phyloP scores from a whole-genome alignment of 2,888 invertebrate genomes.

The Ligdia adustata region DNA sequence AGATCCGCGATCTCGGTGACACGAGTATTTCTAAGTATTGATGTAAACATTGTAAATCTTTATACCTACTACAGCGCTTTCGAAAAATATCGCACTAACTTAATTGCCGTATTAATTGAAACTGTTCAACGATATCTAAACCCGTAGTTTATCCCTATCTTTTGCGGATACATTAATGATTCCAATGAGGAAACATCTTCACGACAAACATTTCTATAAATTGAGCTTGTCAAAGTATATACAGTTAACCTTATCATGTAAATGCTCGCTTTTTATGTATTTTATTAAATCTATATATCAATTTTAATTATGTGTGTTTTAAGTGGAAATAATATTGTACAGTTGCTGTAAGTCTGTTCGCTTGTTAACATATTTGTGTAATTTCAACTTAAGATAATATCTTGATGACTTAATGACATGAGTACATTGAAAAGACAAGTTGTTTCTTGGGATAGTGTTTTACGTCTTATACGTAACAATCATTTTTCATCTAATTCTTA shows the following conservation, averaged over 20 bases:
- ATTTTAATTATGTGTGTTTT: neutral
- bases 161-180: too few relatives aligned
- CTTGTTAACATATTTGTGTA: slow-evolving; percentile 48
- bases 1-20: neutral
- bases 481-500: slow-evolving; percentile 14
- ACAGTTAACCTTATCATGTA: too few relatives aligned
- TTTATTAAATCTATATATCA: neutral
- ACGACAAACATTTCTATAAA: too few relatives aligned
- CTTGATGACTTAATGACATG: too few relatives aligned
- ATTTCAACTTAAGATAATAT: slow-evolving; percentile 14
- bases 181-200: too few relatives aligned
- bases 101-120: too few relatives aligned
- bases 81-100: too few relatives aligned
- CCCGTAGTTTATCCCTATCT: too few relatives aligned
- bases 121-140: too few relatives aligned
- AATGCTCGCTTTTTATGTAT: neutral
- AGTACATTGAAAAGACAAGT: slow-evolving; percentile 61
- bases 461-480: slow-evolving; percentile 23
- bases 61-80: too few relatives aligned
- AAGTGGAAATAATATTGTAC: slow-evolving; percentile 18
- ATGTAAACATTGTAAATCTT: slow-evolving; percentile 2
- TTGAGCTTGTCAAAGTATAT: too few relatives aligned
- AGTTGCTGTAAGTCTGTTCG: slow-evolving; percentile 33
- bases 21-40: slow-evolving; percentile 8
- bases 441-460: slow-evolving; percentile 53